Base-by-base conservation (phyloP, 2,888 invertebrate species). In the Lissonota sp. region DNA sequence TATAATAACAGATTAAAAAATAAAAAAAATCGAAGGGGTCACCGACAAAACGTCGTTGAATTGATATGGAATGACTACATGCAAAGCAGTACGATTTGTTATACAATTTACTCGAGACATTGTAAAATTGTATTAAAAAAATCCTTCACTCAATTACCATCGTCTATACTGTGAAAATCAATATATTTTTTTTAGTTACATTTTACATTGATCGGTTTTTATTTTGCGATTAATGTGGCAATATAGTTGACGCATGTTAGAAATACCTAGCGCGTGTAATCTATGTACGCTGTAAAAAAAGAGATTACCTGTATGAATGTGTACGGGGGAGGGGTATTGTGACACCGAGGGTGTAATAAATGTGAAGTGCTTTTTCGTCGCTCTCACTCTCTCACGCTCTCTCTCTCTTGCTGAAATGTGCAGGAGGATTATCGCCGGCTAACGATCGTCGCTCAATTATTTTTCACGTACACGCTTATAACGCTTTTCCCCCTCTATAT, bases 301-400 rank as follows among this genome's bases (percentile, higher is more conserved):
- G 58, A 85, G 88, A 88, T 89, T 87, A 89, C 86, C 87, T 89
- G 88, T 83, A 79, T 69, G 82, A 84, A 83, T 81, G 84, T 86
- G 76, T 85, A 78, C 64, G 83, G 82, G 80, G 70, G 46, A 64
- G 44, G 57, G 62, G 73, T 8, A 46, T 57, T 63, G 81, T 71
- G 63, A 63, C 71, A 55, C 51, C 69, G 55, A 73, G 77, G 74
- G 72, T 83, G 85, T 84, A 89, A 88, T 87, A 88, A 89, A 89
- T 84, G 86, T 87, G 87, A 86, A 86, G 87, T 84, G 83, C 71
- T 53, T 70, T 70, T 73, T 60, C 6, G 26, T 57, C 26, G 42
- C 37, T 44, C 46, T 16, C 63, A 14, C 55, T 44, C 74, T 16
- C 49, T 62, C 12, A 2, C 26, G 1, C 26, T 26, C 26, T 26